Conservation (phyloP, 2,113 vertebrate species). For the Paracanthobrama guichenoti region DNA sequence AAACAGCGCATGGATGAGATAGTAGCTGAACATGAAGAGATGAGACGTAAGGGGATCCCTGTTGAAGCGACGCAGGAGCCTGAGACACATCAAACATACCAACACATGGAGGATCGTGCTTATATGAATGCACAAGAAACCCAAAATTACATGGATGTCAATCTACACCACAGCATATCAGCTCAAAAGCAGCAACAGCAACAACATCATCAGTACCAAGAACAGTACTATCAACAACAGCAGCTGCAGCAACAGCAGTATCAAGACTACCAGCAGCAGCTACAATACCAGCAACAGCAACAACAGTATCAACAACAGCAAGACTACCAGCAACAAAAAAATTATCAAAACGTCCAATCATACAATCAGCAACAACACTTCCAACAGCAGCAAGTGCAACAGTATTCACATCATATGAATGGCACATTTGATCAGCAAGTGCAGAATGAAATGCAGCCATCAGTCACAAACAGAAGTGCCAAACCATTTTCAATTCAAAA, state of each 20-base stretch:
- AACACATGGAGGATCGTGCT: constrained; percentile 62
- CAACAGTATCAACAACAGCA: constrained; percentile 58
- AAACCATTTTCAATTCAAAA: constrained; percentile 82
- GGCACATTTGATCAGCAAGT: constrained; percentile 76
- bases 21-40: constrained; percentile 88
- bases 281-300: constrained; percentile 64
- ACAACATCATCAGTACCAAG: constrained; percentile 64
- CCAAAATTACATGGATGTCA: constrained; percentile 81
- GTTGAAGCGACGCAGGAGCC: constrained; percentile 69
- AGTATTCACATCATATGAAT: constrained; percentile 72
- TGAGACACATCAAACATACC: constrained; percentile 64
- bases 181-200: constrained; percentile 64
- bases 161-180: constrained; percentile 62
- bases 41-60: constrained; percentile 74
- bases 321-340: constrained; percentile 62
- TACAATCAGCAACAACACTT: constrained; percentile 58
- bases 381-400: constrained; percentile 63
- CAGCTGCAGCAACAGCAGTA: constrained; percentile 72
- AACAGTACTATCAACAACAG: constrained; percentile 70
- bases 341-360: constrained; percentile 56
- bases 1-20: constrained; percentile 93
- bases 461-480: constrained; percentile 81
- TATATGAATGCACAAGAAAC: constrained; percentile 74
- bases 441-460: constrained; percentile 70
- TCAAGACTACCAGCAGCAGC: constrained; percentile 54